Conservation (phyloP, 2,113 vertebrate species). For the Sorex araneus region DNA sequence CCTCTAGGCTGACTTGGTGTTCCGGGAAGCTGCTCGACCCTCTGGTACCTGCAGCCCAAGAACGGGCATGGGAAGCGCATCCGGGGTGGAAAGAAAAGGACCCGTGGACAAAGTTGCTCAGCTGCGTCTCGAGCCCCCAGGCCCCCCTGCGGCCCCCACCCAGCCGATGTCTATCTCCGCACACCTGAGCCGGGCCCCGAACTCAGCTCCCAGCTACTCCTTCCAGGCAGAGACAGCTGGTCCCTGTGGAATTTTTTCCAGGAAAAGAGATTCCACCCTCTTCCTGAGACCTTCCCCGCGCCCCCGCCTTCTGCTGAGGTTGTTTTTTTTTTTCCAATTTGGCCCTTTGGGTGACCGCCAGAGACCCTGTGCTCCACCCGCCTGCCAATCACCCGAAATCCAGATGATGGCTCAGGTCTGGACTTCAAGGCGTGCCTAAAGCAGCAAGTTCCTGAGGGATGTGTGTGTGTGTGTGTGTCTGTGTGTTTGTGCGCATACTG, state of each 20-base stretch:
- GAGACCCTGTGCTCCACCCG: not conserved
- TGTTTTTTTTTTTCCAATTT: not conserved
- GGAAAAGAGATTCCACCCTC: constrained; percentile 36
- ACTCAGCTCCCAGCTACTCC: constrained; percentile 31
- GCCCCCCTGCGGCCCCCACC: too few species aligned
- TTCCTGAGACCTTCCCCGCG: constrained; percentile 34
- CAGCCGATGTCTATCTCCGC: not conserved
- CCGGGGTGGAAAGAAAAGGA: not conserved
- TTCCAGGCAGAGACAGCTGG: constrained; percentile 50
- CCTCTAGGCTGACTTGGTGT: not conserved
- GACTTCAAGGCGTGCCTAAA: not conserved
- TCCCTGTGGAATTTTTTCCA: constrained; percentile 42
- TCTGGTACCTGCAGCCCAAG: not conserved
- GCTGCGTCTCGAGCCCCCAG: not conserved
- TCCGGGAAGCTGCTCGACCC: not conserved
- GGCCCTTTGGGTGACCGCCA: not conserved
- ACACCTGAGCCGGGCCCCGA: constrained; percentile 34
- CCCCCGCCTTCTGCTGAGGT: not conserved
- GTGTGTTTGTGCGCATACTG: too few species aligned
- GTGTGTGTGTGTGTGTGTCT: too few species aligned
- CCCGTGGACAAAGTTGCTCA: not conserved
- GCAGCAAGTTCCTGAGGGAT: not conserved
- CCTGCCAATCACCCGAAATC: not conserved
- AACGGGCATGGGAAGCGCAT: not conserved
- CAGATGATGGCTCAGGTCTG: not conserved